These are phyloP conservation scores for Siphamia tubifer DNA, from an alignment of 2,113 vertebrate genomes.

Conservation along the genomic window DNA sequence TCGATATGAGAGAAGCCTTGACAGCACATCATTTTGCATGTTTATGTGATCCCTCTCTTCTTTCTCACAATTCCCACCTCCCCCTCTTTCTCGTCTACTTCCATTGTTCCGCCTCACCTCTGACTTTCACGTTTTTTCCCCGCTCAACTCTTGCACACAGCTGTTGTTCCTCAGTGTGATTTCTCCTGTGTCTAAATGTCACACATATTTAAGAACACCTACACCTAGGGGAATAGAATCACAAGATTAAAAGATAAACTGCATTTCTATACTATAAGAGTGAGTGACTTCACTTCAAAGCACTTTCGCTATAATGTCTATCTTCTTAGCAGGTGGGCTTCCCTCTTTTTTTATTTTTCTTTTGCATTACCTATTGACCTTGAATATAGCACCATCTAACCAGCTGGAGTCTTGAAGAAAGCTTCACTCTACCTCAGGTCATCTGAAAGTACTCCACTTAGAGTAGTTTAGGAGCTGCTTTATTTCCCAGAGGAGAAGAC, in stretches of 20 bases:
- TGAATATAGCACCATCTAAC: not conserved
- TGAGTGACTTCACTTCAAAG: conserved; percentile 5
- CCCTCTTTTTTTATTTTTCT: not conserved
- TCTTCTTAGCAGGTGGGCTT: conserved; percentile 35
- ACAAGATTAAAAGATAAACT: not conserved
- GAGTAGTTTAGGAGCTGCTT: conserved; percentile 4
- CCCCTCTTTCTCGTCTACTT: conserved; percentile 23
- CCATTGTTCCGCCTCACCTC: not conserved
- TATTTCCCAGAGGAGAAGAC: conserved; percentile 16
- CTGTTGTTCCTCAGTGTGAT: not conserved
- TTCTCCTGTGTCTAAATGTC: not conserved
- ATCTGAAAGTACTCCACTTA: conserved; percentile 14
- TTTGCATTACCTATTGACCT: conserved; percentile 29
- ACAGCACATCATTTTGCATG: not conserved
- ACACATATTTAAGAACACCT: not conserved
- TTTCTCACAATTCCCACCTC: not conserved
- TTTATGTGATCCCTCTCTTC: not conserved
- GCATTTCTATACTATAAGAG: not conserved
- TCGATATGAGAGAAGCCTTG: not conserved
- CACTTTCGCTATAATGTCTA: not conserved
- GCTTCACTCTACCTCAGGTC: not conserved
- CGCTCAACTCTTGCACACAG: not conserved
- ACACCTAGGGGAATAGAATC: not conserved
- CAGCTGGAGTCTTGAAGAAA: conserved; percentile 39
- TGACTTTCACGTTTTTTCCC: not conserved